Conservation (phyloP, 1,140 invertebrate genomes). For the Maconellicoccus hirsutus region DNA sequence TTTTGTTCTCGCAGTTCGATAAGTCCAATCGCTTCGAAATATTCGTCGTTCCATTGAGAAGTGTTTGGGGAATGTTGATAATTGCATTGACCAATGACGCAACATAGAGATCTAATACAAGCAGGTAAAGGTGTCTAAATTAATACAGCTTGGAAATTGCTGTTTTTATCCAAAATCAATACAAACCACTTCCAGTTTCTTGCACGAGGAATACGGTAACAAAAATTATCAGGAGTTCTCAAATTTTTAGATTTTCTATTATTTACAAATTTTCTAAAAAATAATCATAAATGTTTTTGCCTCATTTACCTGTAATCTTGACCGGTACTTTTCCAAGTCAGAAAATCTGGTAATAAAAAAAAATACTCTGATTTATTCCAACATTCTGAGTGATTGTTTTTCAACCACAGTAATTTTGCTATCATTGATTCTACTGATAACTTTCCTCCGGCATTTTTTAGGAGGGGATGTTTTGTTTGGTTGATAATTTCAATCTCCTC, state of each 20-base stretch:
- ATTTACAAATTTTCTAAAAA: no score
- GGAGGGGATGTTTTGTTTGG: constrained; percentile 53
- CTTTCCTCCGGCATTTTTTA: constrained; percentile 79
- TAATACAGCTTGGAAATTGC: no score
- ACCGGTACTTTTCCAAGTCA: constrained; percentile 84
- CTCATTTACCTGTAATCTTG: constrained; percentile 47
- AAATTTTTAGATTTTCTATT: no score
- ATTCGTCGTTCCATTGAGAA: constrained; percentile 59
- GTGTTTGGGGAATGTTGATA: constrained; percentile 43
- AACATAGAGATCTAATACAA: constrained; percentile 68
- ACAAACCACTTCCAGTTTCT: neutral
- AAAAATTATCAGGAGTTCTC: no score
- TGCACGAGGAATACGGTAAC: no score
- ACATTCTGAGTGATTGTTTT: constrained; percentile 52
- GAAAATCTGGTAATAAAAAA: constrained; percentile 88
- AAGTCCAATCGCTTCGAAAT: constrained; percentile 63
- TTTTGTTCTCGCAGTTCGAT: constrained; percentile 56
- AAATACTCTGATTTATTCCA: constrained; percentile 60
- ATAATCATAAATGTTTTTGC: no score
- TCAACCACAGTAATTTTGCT: constrained; percentile 91
- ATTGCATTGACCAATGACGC: constrained; percentile 89
- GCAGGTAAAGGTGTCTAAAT: no score
- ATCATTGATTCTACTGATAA: constrained; percentile 92
- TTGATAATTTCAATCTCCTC: constrained; percentile 76
- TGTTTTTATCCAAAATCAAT: no score